phyloP scores from a whole-genome alignment of 2,888 invertebrate genomes.

The Athalia circularis region DNA sequence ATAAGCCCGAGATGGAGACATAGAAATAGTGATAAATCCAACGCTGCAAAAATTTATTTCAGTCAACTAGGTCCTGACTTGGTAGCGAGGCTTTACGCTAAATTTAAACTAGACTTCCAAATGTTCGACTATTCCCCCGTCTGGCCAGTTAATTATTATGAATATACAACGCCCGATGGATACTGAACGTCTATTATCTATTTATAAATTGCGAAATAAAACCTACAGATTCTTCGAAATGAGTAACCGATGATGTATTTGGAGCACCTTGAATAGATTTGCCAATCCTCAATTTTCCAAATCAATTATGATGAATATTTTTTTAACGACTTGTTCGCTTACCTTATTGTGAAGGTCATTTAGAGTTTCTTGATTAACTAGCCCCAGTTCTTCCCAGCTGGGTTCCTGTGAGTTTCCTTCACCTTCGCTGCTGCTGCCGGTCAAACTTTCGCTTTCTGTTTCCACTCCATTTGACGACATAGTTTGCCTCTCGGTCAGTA shows the following conservation, averaged over 20 bases:
- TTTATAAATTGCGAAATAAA: neutral
- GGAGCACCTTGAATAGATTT: neutral
- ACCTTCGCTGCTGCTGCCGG: conserved; percentile 55
- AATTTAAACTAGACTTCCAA: conserved; percentile 76
- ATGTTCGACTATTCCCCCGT: conserved; percentile 75
- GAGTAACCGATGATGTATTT: neutral
- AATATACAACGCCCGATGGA: conserved; percentile 59
- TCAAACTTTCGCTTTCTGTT: conserved; percentile 54
- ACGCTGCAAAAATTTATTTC: conserved; percentile 73
- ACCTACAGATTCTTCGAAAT: neutral
- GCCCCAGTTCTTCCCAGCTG: conserved; percentile 79
- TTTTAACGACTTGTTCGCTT: conserved; percentile 59
- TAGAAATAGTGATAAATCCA: conserved; percentile 60
- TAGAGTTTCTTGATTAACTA: conserved; percentile 79
- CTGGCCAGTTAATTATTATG: conserved; percentile 66
- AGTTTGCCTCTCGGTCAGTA: neutral
- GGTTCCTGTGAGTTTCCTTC: conserved; percentile 60
- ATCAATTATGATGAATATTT: neutral
- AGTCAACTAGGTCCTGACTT: conserved; percentile 69
- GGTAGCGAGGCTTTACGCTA: conserved; percentile 71
- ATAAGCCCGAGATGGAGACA: conserved; percentile 71
- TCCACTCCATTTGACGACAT: conserved; percentile 42
- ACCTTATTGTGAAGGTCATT: conserved; percentile 84
- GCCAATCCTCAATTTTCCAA: neutral
- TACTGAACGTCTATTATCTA: neutral